Evolutionary conservation across 1,140 invertebrate species (phyloP).

Genomic region (Eueides isabella): DNA sequence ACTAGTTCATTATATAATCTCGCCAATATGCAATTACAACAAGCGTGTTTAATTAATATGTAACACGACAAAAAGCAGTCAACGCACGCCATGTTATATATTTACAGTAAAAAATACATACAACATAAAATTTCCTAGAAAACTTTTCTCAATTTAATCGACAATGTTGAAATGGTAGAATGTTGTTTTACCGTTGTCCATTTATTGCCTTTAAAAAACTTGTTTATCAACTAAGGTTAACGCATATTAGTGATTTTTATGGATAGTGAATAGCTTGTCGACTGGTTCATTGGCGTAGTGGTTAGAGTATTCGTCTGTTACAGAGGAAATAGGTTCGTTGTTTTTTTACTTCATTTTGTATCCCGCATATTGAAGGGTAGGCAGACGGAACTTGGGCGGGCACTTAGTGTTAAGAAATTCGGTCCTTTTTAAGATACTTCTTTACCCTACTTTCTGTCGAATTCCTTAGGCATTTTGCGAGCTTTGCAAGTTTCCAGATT

Average conservation of each 20-base stretch:
- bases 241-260: constrained; percentile 6
- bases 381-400: no score
- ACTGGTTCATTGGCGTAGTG: not conserved
- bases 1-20: constrained; percentile 2
- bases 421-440: no score
- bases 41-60: not conserved
- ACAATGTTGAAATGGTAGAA: constrained; percentile 41
- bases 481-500: no score
- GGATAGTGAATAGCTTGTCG: not conserved
- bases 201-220: constrained; percentile 38
- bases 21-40: not conserved
- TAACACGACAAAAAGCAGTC: constrained; percentile 4
- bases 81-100: not conserved
- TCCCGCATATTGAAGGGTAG: no score
- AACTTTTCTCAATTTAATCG: constrained; percentile 32
- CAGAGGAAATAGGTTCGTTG: not conserved
- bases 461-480: no score
- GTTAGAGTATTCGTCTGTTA: not conserved
- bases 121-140: constrained; percentile 28
- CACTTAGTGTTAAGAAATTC: no score
- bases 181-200: constrained; percentile 44
- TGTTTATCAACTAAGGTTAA: constrained; percentile 24
- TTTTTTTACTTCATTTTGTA: no score
- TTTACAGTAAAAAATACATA: not conserved
- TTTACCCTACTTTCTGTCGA: no score